Conservation (phyloP, 2,797 vertebrate species). For the Loriculus beryllinus region DNA sequence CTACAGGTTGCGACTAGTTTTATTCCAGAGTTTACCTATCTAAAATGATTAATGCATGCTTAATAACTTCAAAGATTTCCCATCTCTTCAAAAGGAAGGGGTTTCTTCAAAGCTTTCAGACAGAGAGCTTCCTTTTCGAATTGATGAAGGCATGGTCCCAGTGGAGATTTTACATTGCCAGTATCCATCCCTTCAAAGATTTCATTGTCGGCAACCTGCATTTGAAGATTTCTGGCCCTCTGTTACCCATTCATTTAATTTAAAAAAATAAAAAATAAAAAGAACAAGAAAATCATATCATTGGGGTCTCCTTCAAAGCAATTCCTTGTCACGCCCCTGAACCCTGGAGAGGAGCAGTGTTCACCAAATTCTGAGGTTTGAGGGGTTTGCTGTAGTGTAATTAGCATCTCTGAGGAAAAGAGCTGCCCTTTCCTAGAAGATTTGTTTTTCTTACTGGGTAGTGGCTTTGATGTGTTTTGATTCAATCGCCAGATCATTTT, state of each 20-base stretch:
- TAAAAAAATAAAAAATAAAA: background rate
- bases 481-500: conserved; percentile 39
- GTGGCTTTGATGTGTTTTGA: conserved; percentile 40
- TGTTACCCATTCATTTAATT: conserved; percentile 51
- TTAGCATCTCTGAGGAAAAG: conserved; percentile 40
- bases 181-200: conserved; percentile 59
- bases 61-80: conserved; percentile 69
- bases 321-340: background rate
- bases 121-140: conserved; percentile 43
- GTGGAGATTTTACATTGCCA: conserved; percentile 45
- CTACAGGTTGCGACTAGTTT: background rate
- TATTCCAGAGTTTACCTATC: conserved; percentile 64
- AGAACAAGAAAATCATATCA: background rate
- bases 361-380: background rate
- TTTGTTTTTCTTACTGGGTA: conserved; percentile 30
- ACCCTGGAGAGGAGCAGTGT: background rate
- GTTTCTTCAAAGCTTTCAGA: conserved; percentile 66
- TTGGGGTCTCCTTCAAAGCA: conserved; percentile 56
- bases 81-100: conserved; percentile 44
- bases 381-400: background rate
- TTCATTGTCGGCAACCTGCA: conserved; percentile 59
- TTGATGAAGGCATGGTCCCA: conserved; percentile 62
- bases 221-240: conserved; percentile 64
- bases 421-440: conserved; percentile 1
- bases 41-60: conserved; percentile 62